These are phyloP conservation scores for Lottia scabra DNA, from an alignment of 2,888 invertebrate genomes.

Conservation along the genomic window DNA sequence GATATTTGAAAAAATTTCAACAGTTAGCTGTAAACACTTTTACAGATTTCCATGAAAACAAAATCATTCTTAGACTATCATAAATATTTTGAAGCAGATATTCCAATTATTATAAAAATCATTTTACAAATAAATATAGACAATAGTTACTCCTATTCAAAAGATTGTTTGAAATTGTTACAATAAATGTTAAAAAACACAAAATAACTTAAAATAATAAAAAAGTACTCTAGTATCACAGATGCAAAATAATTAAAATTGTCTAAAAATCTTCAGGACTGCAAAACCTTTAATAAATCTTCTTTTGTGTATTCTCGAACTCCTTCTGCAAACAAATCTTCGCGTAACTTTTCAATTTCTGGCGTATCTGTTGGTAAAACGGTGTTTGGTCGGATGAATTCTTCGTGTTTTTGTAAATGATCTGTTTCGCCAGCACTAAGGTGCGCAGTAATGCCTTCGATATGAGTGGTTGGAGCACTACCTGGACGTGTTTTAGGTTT, in stretches of 20 bases:
- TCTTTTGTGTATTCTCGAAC: constrained; percentile 39
- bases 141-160: no score
- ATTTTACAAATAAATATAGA: no score
- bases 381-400: constrained; percentile 38
- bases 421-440: constrained; percentile 54
- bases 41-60: no score
- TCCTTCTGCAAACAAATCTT: constrained; percentile 38
- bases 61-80: no score
- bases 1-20: no score
- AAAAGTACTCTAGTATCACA: no score
- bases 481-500: constrained; percentile 51
- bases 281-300: constrained; percentile 29
- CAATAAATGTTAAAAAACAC: no score
- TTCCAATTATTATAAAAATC: no score
- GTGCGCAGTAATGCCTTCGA: constrained; percentile 44
- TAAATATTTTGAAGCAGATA: no score
- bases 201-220: no score
- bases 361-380: constrained; percentile 41
- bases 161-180: no score
- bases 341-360: constrained; percentile 42
- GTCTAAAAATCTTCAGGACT: background rate
- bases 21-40: no score
- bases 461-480: constrained; percentile 60
- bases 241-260: background rate
- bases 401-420: constrained; percentile 32